Evolutionary conservation across 2,888 invertebrate genomes (phyloP).

Genomic region (Apodemia zela): DNA sequence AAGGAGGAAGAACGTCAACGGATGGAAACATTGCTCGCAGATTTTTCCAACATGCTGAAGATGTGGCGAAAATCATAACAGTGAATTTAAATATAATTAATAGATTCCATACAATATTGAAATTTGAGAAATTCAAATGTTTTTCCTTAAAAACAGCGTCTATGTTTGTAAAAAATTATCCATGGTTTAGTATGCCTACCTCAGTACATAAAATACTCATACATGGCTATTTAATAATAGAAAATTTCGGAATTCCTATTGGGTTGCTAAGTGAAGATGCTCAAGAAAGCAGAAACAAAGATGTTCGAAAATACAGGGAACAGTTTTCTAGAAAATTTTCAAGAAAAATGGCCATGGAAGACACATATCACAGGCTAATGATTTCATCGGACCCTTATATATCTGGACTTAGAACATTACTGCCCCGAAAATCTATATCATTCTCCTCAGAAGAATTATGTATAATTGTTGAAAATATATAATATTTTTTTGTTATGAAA

Average conservation of each 20-base stretch:
- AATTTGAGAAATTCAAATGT: constrained; percentile 17
- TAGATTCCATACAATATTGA: constrained; percentile 22
- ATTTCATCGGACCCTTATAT: constrained; percentile 3
- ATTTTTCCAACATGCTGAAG: constrained; percentile 25
- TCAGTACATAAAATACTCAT: constrained; percentile 10
- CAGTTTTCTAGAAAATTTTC: constrained; percentile 13
- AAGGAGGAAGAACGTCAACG: constrained; percentile 23
- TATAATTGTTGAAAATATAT: not conserved
- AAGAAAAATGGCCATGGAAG: constrained; percentile 13
- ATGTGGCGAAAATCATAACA: constrained; percentile 23
- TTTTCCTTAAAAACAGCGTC: constrained; percentile 9
- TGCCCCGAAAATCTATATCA: not conserved
- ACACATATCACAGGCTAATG: constrained; percentile 4
- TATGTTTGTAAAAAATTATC: constrained; percentile 10
- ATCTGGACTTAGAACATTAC: constrained; percentile 11
- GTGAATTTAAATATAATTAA: constrained; percentile 24
- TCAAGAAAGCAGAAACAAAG: constrained; percentile 25
- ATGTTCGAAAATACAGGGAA: constrained; percentile 17
- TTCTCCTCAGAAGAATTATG: constrained; percentile 1
- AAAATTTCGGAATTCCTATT: constrained; percentile 11
- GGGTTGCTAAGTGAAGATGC: constrained; percentile 16
- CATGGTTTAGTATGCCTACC: constrained; percentile 16
- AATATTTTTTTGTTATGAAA: not conserved
- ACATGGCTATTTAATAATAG: constrained; percentile 7
- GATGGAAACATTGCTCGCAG: constrained; percentile 26